Base-by-base conservation (phyloP, 1,140 invertebrate species). In the Procambarus virginalis region DNA sequence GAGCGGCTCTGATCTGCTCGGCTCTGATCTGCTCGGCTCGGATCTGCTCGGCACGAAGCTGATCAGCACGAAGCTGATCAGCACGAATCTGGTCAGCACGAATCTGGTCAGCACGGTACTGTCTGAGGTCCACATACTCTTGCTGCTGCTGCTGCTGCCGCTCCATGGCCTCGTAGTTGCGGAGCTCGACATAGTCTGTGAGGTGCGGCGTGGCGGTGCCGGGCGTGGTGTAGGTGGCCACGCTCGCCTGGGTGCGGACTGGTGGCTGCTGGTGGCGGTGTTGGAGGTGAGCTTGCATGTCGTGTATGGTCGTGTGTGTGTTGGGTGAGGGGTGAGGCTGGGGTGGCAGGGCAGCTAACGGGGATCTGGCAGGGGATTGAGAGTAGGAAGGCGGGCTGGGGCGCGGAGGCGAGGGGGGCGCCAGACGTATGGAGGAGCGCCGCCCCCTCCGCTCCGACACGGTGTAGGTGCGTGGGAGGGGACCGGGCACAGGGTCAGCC, bases 171-270 rank as follows among this genome's bases (percentile, higher is more conserved):
- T 92, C 86, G 64, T 86, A 94, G 93, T 93, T 91, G 9, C 77
- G 91, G 14, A 91, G 49, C 84, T 91, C 91, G 81, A 90, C 93
- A 94, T 84, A 93, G 93, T 92, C 86, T 73, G 84, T 89, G 73
- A 89, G 45, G 64, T 89, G 88, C 6, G 88, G 88, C 22, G 88
- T 84, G 46, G 12, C 55, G 45, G 64, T 60, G 75, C 79, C 80
- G 0, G 88, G 82, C 58, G 88, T 76, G n/a, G 68, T 70, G 49
- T 89, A 89, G 45, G 46, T 76, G 46, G 55, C 86, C 58, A 86
- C 77, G 64, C 84, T 86, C 46, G 86, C 64, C 88, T 89, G 88
- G 17, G 81, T 78, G 81, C 88, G 88, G 55, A 89, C 45, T 75
- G 88, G 88, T 64, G 88, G 81, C 22, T 87, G 86, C 22, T 87